Evolutionary conservation across 2,113 vertebrate genomes (phyloP).

Genomic region (Ceyx melanurus): DNA sequence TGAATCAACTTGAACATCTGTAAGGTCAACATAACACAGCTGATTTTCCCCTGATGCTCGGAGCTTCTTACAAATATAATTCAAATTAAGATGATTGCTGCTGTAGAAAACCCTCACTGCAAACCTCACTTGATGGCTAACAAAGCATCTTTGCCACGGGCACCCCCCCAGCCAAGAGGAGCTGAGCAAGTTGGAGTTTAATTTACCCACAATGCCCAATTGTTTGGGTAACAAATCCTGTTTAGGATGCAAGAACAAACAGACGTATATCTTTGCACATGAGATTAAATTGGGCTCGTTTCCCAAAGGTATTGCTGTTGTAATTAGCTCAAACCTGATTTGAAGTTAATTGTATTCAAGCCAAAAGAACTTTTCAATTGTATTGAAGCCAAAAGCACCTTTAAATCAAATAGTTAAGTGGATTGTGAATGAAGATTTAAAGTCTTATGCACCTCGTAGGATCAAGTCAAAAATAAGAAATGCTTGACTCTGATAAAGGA

Average conservation of each 20-base stretch:
- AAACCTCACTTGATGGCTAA: not conserved
- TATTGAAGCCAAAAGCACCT: not conserved
- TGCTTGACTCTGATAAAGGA: not conserved
- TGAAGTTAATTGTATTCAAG: not conserved
- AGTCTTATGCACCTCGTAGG: not conserved
- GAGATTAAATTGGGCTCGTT: not conserved
- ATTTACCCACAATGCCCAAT: not conserved
- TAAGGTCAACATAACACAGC: slow-evolving; percentile 29
- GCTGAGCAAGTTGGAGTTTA: not conserved
- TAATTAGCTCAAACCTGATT: not conserved
- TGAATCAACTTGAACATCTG: slow-evolving; percentile 57
- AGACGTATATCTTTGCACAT: accelerated
- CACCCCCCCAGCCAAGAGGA: not conserved
- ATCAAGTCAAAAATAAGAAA: not conserved
- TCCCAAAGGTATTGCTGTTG: not conserved
- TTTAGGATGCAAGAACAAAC: not conserved
- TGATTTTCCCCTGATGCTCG: slow-evolving; percentile 13
- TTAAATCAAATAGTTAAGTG: not conserved
- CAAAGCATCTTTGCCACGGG: not conserved
- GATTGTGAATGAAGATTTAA: not conserved
- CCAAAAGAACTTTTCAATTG: not conserved
- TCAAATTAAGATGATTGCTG: slow-evolving; percentile 30
- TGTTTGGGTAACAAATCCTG: not conserved
- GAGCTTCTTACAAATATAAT: not conserved
- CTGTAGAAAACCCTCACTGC: not conserved